phyloP scores from a whole-genome alignment of 1,140 invertebrate species.

The Pseudachorutes palmiensis region DNA sequence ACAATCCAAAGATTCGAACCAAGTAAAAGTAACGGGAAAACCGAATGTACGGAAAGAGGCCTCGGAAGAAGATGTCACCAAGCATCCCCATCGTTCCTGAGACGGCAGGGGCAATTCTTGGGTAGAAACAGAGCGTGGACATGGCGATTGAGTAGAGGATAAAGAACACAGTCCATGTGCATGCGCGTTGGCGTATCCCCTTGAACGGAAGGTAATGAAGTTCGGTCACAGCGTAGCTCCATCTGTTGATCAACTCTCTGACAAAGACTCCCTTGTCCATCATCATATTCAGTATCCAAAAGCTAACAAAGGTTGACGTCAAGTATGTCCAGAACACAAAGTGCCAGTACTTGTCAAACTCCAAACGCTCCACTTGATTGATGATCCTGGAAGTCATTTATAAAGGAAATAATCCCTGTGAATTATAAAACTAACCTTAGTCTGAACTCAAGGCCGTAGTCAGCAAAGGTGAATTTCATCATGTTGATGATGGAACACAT shows the following conservation, averaged over 20 bases:
- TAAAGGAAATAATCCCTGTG: not conserved
- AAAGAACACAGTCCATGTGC: not conserved
- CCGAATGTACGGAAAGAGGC: not conserved
- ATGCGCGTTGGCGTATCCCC: not conserved
- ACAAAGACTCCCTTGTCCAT: not conserved
- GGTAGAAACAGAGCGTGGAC: not conserved
- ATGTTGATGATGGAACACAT: not conserved
- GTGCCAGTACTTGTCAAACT: conserved; percentile 7
- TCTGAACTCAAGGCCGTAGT: not conserved
- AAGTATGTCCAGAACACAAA: not conserved
- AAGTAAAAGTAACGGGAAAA: not conserved
- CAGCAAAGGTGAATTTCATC: not conserved
- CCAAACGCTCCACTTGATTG: not conserved
- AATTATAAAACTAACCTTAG: not conserved
- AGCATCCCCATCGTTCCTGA: not conserved
- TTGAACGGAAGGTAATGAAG: not conserved
- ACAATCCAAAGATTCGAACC: conserved; percentile 8
- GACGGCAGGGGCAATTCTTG: not conserved
- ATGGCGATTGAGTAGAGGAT: not conserved
- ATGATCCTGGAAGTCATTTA: not conserved
- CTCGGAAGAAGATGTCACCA: not conserved
- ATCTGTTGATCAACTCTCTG: not conserved
- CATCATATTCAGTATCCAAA: not conserved
- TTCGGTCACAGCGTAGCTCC: not conserved
- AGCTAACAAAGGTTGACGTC: not conserved